These are phyloP conservation scores for Turnix velox DNA, from an alignment of 2,113 vertebrate genomes.

Conservation along the genomic window DNA sequence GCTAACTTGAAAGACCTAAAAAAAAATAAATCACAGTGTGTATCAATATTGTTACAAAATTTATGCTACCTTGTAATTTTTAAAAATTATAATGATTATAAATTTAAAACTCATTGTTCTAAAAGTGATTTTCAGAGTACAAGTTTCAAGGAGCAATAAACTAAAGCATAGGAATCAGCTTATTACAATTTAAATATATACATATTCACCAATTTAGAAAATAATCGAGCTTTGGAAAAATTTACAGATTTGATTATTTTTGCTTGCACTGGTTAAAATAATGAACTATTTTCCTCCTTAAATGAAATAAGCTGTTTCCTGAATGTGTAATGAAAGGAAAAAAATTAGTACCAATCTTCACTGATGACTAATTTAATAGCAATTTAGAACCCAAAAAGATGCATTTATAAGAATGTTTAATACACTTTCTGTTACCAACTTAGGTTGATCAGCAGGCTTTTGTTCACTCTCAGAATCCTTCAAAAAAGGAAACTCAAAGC, in stretches of 20 bases:
- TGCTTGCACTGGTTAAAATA: slow-evolving; percentile 64
- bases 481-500: slow-evolving; percentile 79
- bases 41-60: slow-evolving; percentile 76
- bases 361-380: slow-evolving; percentile 67
- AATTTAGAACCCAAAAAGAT: slow-evolving; percentile 66
- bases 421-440: slow-evolving; percentile 82
- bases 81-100: slow-evolving; percentile 71
- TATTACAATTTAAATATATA: slow-evolving; percentile 68
- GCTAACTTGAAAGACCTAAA: slow-evolving; percentile 64
- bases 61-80: slow-evolving; percentile 69
- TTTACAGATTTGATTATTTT: slow-evolving; percentile 62
- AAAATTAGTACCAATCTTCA: slow-evolving; percentile 47
- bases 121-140: slow-evolving; percentile 47
- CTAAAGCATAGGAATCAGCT: slow-evolving; percentile 67
- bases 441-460: slow-evolving; percentile 81
- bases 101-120: slow-evolving; percentile 66
- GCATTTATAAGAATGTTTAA: slow-evolving; percentile 64
- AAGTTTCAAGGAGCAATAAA: slow-evolving; percentile 68
- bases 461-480: slow-evolving; percentile 81
- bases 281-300: slow-evolving; percentile 25
- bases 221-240: slow-evolving; percentile 67
- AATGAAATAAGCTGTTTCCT: slow-evolving; percentile 20
- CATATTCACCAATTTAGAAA: slow-evolving; percentile 67
- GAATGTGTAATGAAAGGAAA: not conserved
- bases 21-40: slow-evolving; percentile 71